Conservation (phyloP, 2,888 invertebrate species). For the Oegoconia quadripuncta region DNA sequence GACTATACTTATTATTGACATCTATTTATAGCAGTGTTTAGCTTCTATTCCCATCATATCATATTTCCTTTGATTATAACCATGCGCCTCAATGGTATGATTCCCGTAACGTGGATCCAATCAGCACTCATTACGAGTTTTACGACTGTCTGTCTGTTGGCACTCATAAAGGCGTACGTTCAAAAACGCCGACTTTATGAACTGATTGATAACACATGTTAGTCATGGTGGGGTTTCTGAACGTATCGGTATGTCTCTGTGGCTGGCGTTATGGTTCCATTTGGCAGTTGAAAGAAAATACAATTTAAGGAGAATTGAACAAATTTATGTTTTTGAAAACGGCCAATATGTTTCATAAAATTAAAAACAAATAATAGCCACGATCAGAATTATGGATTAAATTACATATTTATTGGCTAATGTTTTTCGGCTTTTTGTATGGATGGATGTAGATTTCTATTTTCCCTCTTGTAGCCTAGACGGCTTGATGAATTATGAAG, state of each 20-base stretch:
- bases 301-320: too few species aligned
- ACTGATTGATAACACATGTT: conserved; percentile 71
- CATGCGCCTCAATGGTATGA: conserved; percentile 36
- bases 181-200: conserved; percentile 52
- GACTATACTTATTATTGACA: too few species aligned
- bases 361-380: too few species aligned
- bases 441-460: too few species aligned
- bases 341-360: too few species aligned
- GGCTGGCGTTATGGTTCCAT: conserved; percentile 7
- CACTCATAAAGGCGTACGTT: conserved; percentile 53
- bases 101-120: conserved; percentile 66
- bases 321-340: too few species aligned
- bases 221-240: conserved; percentile 29
- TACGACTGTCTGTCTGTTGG: conserved; percentile 66
- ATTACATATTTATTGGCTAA: too few species aligned
- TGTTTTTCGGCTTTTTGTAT: too few species aligned
- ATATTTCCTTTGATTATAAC: conserved; percentile 67
- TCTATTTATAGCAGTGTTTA: conserved; percentile 30
- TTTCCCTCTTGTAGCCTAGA: too few species aligned
- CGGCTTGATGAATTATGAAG: too few species aligned
- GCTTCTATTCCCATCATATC: conserved; percentile 36
- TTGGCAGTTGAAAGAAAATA: not conserved
- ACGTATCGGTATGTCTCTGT: conserved; percentile 20
- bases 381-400: too few species aligned
- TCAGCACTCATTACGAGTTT: conserved; percentile 59